phyloP scores from a whole-genome alignment of 2,797 vertebrate genomes.

The Heterohyrax brucei region DNA sequence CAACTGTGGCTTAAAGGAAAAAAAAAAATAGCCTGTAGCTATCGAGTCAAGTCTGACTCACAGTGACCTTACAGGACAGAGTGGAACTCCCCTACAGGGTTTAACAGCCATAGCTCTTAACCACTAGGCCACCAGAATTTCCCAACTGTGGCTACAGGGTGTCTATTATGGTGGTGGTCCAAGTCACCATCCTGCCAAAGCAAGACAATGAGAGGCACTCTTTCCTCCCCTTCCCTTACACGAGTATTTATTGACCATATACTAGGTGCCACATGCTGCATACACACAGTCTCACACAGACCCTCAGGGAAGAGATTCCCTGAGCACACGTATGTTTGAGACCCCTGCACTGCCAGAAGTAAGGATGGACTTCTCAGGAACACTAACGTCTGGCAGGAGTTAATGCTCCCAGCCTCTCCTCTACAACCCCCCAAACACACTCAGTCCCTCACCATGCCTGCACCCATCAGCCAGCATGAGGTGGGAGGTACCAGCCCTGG shows the following conservation, averaged over 20 bases:
- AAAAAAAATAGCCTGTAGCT: no score
- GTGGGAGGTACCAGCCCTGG: background rate
- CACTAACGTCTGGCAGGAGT: background rate
- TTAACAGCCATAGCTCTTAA: no score
- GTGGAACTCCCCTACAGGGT: no score
- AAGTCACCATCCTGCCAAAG: rapidly evolving
- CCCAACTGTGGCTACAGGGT: no score
- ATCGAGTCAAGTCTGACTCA: no score
- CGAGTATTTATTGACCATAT: rapidly evolving
- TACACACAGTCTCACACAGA: background rate
- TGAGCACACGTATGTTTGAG: background rate
- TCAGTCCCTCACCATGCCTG: background rate
- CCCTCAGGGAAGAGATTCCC: background rate
- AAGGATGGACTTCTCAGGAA: background rate
- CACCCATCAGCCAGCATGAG: background rate
- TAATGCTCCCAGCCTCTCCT: no score
- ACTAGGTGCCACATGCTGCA: background rate
- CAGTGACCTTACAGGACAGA: no score
- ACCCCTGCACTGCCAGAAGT: background rate
- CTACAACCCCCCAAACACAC: no score
- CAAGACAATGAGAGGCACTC: rapidly evolving
- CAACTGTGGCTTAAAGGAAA: no score
- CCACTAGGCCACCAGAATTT: no score
- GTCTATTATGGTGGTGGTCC: background rate
- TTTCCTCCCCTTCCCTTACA: background rate